Percentiles rank a stretch among this genome's conserved stretches.
phyloP scores from a whole-genome alignment of 2,888 invertebrate species.

The Acleris sparsana region DNA sequence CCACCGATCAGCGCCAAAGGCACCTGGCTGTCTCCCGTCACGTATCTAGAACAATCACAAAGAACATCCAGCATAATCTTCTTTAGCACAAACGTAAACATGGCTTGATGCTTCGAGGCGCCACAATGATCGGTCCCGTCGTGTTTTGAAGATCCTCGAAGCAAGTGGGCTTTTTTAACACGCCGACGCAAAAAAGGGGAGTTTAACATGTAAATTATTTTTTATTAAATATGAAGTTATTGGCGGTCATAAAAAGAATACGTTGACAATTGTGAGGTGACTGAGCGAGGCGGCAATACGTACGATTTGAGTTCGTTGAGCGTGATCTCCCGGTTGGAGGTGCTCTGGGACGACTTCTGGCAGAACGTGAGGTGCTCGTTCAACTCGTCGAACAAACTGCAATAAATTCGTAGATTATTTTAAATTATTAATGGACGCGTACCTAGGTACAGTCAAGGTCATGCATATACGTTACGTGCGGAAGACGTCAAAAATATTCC shows the following conservation, averaged over 20 bases:
- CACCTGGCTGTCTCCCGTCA: constrained; percentile 82
- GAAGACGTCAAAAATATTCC: no score
- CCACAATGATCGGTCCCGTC: no score
- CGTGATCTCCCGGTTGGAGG: constrained; percentile 87
- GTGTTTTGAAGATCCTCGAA: no score
- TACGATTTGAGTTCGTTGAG: constrained; percentile 87
- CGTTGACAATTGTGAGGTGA: no score
- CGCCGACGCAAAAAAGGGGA: background rate
- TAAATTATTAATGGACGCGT: background rate
- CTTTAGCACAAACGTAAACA: no score
- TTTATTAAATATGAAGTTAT: no score
- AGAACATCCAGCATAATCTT: background rate
- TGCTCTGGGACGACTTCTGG: constrained; percentile 87
- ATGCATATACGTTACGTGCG: no score
- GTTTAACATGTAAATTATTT: no score
- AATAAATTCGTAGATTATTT: constrained; percentile 40
- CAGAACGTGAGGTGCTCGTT: constrained; percentile 89
- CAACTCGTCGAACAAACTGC: constrained; percentile 86
- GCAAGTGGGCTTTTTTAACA: no score
- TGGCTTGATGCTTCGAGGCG: no score
- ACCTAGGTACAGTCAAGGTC: no score
- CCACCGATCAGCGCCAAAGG: constrained; percentile 90
- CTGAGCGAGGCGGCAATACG: constrained; percentile 48
- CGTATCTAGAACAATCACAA: constrained; percentile 76
- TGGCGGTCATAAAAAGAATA: no score